Evolutionary conservation across 2,888 invertebrate genomes (phyloP).

Genomic region (Lordiphosa andalusiaca): DNA sequence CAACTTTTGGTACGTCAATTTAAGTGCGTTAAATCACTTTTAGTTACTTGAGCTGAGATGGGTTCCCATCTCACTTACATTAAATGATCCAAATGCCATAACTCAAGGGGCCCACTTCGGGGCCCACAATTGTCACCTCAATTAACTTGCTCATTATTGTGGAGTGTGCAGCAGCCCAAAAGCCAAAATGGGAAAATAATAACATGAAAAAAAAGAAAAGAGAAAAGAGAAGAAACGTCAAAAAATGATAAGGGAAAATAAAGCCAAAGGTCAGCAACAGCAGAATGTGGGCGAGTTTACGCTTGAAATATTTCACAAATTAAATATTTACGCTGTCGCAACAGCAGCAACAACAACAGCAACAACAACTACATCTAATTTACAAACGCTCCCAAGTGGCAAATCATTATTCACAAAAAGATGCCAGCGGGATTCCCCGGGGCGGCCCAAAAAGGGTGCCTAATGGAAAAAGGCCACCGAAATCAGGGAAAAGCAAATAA

Average conservation of each 20-base stretch:
- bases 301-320: conserved; percentile 63
- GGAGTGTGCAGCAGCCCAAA: conserved; percentile 44
- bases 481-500: conserved; percentile 54
- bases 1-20: conserved; percentile 21
- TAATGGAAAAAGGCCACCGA: conserved; percentile 34
- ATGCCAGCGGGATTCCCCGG: conserved; percentile 40
- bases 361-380: conserved; percentile 55
- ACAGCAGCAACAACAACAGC: conserved; percentile 21
- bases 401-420: conserved; percentile 69
- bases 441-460: conserved; percentile 40
- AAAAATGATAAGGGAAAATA: conserved; percentile 24
- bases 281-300: conserved; percentile 36
- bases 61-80: conserved; percentile 43
- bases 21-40: conserved; percentile 52
- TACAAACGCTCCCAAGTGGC: conserved; percentile 73
- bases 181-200: conserved; percentile 31
- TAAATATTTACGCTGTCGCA: conserved; percentile 67
- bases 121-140: conserved; percentile 65
- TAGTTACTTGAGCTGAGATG: conserved; percentile 38
- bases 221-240: conserved; percentile 28
- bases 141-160: conserved; percentile 68
- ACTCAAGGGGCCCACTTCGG: conserved; percentile 35
- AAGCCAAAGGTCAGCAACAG: conserved; percentile 55
- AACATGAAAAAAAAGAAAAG: no score
- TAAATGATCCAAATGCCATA: conserved; percentile 67